phyloP scores from a whole-genome alignment of 1,140 invertebrate species.

The Temnothorax nylanderi region DNA sequence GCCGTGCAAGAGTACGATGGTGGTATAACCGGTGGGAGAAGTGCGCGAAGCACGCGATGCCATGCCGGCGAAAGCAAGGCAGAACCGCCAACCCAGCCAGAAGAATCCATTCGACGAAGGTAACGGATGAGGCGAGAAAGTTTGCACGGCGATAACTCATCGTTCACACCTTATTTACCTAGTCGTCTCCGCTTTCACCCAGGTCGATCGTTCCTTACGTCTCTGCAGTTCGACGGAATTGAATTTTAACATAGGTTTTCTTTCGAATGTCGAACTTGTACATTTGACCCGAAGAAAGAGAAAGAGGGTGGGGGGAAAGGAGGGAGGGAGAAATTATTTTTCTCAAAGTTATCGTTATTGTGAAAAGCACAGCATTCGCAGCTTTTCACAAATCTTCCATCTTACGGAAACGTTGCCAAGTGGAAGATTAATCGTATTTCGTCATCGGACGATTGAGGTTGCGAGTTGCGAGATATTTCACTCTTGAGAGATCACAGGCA shows the following conservation, averaged over 20 bases:
- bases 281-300: not conserved
- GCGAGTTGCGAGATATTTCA: constrained; percentile 17
- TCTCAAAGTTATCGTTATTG: not conserved
- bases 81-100: constrained; percentile 53
- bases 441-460: not conserved
- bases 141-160: constrained; percentile 72
- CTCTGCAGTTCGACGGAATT: constrained; percentile 48
- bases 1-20: not conserved
- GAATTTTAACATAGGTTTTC: constrained; percentile 62
- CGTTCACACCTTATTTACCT: constrained; percentile 74
- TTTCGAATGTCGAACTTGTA: not conserved
- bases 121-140: constrained; percentile 71
- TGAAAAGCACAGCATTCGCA: not conserved
- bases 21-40: not conserved
- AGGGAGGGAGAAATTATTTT: not conserved
- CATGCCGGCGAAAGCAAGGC: constrained; percentile 29
- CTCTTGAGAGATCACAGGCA: not conserved
- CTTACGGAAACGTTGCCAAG: not conserved
- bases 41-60: constrained; percentile 50
- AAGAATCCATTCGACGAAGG: constrained; percentile 67
- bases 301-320: not conserved
- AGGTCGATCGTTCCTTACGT: constrained; percentile 56
- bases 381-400: not conserved
- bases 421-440: constrained; percentile 18
- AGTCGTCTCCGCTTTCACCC: constrained; percentile 44